These are phyloP conservation scores for Penaeus indicus DNA, from an alignment of 1,140 invertebrate genomes.

Conservation along the genomic window DNA sequence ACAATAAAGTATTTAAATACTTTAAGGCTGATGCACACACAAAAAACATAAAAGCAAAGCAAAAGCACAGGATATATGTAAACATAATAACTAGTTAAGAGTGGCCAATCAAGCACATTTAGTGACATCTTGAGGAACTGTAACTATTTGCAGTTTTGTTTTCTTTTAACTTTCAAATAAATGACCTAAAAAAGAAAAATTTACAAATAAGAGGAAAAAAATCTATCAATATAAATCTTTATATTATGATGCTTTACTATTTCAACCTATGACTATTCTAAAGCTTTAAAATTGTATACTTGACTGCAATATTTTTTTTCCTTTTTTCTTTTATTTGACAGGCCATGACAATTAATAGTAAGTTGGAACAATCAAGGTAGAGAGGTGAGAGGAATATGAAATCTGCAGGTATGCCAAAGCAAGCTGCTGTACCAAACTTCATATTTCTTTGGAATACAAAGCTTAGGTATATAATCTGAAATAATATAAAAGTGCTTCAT, in stretches of 20 bases:
- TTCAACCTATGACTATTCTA: too few species aligned
- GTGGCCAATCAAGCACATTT: slow-evolving; percentile 51
- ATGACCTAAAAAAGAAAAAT: too few species aligned
- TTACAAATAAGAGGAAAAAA: too few species aligned
- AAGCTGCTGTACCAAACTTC: slow-evolving; percentile 48
- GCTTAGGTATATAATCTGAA: not conserved
- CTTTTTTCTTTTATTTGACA: slow-evolving; percentile 35
- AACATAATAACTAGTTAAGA: slow-evolving; percentile 34
- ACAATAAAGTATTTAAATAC: slow-evolving; percentile 11
- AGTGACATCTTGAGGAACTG: slow-evolving; percentile 3
- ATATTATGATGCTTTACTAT: too few species aligned
- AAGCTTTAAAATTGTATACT: too few species aligned
- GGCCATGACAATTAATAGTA: slow-evolving; percentile 48
- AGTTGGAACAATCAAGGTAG: slow-evolving; percentile 48
- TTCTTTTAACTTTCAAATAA: too few species aligned
- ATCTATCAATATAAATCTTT: too few species aligned
- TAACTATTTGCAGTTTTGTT: too few species aligned
- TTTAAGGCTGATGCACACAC: slow-evolving; percentile 46
- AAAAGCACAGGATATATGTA: slow-evolving; percentile 34
- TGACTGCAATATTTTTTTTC: slow-evolving; percentile 13
- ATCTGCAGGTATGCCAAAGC: slow-evolving; percentile 59
- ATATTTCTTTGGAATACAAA: slow-evolving; percentile 8
- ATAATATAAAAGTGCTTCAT: not conserved
- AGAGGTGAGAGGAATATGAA: slow-evolving; percentile 46
- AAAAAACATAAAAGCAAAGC: slow-evolving; percentile 49